These are phyloP conservation scores for Siderastrea radians DNA, from an alignment of 92 coral and sea anemone species.

Conservation along the genomic window DNA sequence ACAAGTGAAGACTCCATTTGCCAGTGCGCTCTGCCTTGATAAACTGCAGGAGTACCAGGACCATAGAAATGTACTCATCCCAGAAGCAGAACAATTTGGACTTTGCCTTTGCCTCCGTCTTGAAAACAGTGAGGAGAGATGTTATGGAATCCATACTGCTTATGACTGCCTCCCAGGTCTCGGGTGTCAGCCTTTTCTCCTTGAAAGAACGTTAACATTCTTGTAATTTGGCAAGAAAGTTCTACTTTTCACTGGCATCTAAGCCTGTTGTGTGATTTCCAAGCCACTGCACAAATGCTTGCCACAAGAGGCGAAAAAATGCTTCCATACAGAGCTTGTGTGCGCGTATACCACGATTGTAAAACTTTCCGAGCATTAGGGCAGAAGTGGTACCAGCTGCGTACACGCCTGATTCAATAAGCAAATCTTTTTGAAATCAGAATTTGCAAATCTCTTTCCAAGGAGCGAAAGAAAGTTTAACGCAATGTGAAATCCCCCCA, in stretches of 20 bases:
- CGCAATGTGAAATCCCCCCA: constrained; percentile 68
- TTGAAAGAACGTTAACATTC: not conserved
- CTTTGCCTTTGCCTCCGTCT: constrained; percentile 22
- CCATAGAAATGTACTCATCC: constrained; percentile 48
- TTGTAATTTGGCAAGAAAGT: too few species aligned
- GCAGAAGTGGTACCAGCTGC: not conserved
- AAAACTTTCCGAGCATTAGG: not conserved
- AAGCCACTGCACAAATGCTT: too few species aligned
- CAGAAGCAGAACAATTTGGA: constrained; percentile 51
- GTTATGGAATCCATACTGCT: not conserved
- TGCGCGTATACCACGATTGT: not conserved
- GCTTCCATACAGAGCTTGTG: too few species aligned
- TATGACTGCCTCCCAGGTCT: not conserved
- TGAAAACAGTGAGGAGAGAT: constrained; percentile 25
- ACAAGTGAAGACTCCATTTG: constrained; percentile 68
- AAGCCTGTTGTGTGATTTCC: too few species aligned
- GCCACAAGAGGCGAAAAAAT: too few species aligned
- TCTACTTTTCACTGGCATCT: too few species aligned
- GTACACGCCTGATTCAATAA: not conserved
- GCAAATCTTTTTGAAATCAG: not conserved
- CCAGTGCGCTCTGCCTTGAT: constrained; percentile 72
- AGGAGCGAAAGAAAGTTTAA: constrained; percentile 52
- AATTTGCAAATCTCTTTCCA: constrained; percentile 51
- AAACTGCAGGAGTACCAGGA: constrained; percentile 45
- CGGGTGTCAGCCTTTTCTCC: not conserved